Conservation (phyloP, 2,797 vertebrate genomes). For the Aselliscus stoliczkanus region DNA sequence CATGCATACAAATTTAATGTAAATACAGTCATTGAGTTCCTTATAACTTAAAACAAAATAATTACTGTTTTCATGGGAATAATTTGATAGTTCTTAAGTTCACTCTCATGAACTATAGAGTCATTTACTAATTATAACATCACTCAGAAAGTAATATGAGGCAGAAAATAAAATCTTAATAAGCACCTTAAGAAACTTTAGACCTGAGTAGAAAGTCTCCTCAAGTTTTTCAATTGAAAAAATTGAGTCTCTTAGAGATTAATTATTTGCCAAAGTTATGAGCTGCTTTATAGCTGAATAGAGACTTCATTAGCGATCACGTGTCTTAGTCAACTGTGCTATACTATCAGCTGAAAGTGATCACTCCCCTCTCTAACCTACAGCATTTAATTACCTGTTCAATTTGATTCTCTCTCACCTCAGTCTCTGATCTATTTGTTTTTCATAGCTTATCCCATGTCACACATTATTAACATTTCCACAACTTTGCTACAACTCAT, state of each 20-base stretch:
- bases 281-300: background rate
- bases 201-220: background rate
- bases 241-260: background rate
- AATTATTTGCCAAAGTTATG: background rate
- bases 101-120: background rate
- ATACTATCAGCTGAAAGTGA: background rate
- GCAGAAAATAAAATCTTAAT: background rate
- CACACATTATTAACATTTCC: background rate
- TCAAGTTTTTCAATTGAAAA: background rate
- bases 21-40: background rate
- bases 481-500: background rate
- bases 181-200: conserved; percentile 26
- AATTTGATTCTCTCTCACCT: background rate
- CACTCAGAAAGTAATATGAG: background rate
- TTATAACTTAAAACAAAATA: conserved; percentile 52
- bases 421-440: background rate
- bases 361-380: background rate
- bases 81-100: background rate
- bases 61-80: background rate
- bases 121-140: conserved; percentile 29
- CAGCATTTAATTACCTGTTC: background rate
- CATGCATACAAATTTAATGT: background rate
- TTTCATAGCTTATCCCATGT: background rate
- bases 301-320: background rate
- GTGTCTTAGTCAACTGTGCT: background rate